Base-by-base conservation (phyloP, 2,797 vertebrate species). In the Centropyge bicolor region DNA sequence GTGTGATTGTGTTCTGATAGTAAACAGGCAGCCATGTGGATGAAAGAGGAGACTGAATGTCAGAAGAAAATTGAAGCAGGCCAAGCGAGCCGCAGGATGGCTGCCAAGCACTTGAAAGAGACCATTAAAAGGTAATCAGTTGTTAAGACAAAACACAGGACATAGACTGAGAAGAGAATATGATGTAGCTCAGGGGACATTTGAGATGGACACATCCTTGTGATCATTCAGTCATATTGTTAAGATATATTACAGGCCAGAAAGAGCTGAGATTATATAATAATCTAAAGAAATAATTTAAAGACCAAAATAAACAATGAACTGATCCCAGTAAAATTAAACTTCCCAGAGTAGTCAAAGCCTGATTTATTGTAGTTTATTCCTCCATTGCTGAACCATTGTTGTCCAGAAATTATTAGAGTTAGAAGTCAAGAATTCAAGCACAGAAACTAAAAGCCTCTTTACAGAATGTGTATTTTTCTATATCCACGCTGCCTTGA, bases 81-180 rank as follows among this genome's bases (percentile, higher is more conserved):
- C 48, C 89, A 61, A 82, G 93, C 31, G 61, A 95, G 88, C 82
- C 95, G 81, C 46, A 86, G 84, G 75, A 94, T 86, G 66, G 95
- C 96, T 5, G 90, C 94, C 24, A 90, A 72, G 80, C 96, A 96
- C 91, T 93, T 98, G 72, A 98, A 93, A 85, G 90, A 96, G 85
- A 96, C 95, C 54, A 85, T 96, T 72, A 93, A 93, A 75, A 97
- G 96, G 98, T 98, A 89, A 67, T 76, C n/a, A 63, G 48, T 51
- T 62, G 56, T 43, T 62, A 78, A 82, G 67, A 46, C 56, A 72
- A 27, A 75, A 38, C 79, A 73, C 27, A 48, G 4, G 35, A 14
- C 61, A 74, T 56, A 35, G 35, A 65, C 24, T 60, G 12, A 22
- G 74, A 74, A 36, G 64, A 66, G 41, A 72, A 74, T 69, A 55